Base-by-base conservation (phyloP, 2,797 vertebrate genomes). In the Neosalanx taihuensis region DNA sequence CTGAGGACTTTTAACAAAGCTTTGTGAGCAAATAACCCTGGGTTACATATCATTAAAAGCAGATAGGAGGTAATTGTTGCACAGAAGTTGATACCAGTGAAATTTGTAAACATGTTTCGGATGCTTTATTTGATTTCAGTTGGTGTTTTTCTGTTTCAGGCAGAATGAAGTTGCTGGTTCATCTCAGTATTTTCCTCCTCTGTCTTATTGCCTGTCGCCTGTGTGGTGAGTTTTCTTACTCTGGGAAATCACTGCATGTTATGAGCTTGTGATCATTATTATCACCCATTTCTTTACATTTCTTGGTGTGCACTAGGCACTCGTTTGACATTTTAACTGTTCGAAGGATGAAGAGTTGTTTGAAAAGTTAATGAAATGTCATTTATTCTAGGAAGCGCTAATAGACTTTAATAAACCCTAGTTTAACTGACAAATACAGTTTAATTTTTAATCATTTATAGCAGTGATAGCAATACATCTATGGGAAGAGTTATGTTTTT, bases 91-190 rank as follows among this genome's bases (percentile, higher is more conserved):
- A 18, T 13, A 13, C 3, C 15, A 17, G 49, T 51, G 2, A 15
- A 18, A 23, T 12, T 30, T 61, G 12, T 5, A 13, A 12, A 5
- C 23, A 13, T 60, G 5, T 59, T n/a, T n/a, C 1, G 26, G 58
- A 60, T 23, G 20, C 12, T 23, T 46, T 46, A 46, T 12, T 46
- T 46, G 41, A 46, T n/a, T 18, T 26, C 6, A 17, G 13, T 7
- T 33, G 75, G 15, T 60, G 23, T 37, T 7, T 63, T 29, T 56
- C 23, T 5, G 51, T 51, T 35, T 60, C 15, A 79, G 75, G 12
- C 9, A 83, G 72, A 67, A 94, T 93, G 93, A 93, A 92, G 88
- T 72, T 76, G 73, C 18, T 84, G 79, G 17, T 90, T 15, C 77
- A 79, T 71, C 46, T 90, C 58, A 51, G 83, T 59, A 68, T 82